Percentiles rank a stretch among this genome's conserved stretches.
Conservation (phyloP, 1,140 invertebrate species). For the Linepithema humile region DNA sequence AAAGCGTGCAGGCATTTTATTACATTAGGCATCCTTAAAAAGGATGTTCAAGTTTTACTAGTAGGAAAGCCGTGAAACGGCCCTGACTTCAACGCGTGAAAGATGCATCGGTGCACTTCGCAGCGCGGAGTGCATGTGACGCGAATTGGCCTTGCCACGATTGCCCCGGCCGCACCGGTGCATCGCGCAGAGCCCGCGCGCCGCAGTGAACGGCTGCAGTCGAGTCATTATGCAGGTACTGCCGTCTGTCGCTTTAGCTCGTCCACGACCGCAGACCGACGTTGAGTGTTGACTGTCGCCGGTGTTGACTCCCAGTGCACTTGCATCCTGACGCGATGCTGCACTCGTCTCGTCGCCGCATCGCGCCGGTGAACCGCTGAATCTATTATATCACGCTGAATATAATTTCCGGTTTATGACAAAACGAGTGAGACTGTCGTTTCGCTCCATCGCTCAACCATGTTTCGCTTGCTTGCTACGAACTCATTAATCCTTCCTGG, state of each 20-base stretch:
- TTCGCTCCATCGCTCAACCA: neutral
- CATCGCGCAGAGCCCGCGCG: conserved; percentile 68
- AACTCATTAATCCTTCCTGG: neutral
- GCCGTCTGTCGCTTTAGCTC: conserved; percentile 72
- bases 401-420: conserved; percentile 55
- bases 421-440: conserved; percentile 9
- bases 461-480: neutral
- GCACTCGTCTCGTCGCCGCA: conserved; percentile 52
- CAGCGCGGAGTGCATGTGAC: neutral
- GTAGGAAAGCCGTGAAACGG: neutral
- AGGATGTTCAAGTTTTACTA: neutral
- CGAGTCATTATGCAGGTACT: conserved; percentile 79
- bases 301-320: conserved; percentile 51
- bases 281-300: conserved; percentile 66
- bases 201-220: conserved; percentile 76
- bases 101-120: conserved; percentile 48
- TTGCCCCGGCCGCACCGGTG: conserved; percentile 42
- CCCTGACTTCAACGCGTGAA: neutral
- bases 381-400: conserved; percentile 64
- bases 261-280: conserved; percentile 69
- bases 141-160: conserved; percentile 35
- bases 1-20: no score
- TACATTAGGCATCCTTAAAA: neutral
- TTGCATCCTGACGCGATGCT: conserved; percentile 24
- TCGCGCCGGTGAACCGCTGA: conserved; percentile 51